These are phyloP conservation scores for Limnothrissa miodon DNA, from an alignment of 2,113 vertebrate species.

Conservation along the genomic window DNA sequence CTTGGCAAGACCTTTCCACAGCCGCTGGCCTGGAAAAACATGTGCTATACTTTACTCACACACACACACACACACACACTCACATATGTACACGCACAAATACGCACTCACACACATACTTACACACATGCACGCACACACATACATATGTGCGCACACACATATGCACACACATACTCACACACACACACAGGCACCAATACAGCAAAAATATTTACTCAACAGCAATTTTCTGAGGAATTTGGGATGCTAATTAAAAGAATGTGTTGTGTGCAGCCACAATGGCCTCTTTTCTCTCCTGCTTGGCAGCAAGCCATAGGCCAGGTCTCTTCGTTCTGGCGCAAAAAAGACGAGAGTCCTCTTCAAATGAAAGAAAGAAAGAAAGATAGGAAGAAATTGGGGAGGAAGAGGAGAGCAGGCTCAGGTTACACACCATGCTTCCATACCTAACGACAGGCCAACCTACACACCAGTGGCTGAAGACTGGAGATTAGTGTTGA, in stretches of 20 bases:
- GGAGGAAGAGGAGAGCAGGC: background rate
- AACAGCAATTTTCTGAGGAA: constrained; percentile 69
- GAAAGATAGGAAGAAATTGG: background rate
- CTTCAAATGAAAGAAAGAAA: constrained; percentile 4
- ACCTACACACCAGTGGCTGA: background rate
- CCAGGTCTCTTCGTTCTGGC: constrained; percentile 36
- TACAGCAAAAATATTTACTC: constrained; percentile 71
- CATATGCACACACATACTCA: background rate
- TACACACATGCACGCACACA: background rate
- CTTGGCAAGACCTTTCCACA: constrained; percentile 2
- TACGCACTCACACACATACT: constrained; percentile 21
- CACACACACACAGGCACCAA: background rate
- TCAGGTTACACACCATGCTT: too few species aligned
- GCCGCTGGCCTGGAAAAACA: constrained; percentile 16
- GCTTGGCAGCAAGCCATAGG: constrained; percentile 13
- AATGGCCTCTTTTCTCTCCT: constrained; percentile 66
- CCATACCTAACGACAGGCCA: background rate
- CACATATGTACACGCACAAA: background rate
- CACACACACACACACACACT: background rate
- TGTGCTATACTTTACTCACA: background rate
- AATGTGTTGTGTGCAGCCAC: constrained; percentile 59
- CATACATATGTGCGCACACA: background rate
- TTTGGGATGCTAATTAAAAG: constrained; percentile 69
- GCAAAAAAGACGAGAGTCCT: constrained; percentile 39
- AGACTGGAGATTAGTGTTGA: background rate